Base-by-base conservation (phyloP, 2,888 invertebrate species). In the Pegoplata infirma region DNA sequence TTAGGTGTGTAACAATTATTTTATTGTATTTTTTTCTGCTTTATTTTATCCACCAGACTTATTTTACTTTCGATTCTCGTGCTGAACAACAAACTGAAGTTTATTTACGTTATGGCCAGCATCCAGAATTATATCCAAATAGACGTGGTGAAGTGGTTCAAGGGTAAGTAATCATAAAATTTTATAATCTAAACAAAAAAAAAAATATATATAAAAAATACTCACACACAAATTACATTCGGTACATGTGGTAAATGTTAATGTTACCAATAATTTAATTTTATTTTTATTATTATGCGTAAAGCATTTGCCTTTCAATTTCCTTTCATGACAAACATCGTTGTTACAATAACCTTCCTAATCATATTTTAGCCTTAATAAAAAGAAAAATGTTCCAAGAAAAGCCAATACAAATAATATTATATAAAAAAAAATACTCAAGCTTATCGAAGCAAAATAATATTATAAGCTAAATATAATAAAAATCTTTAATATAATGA, bases 1-100 rank as follows among this genome's bases (percentile, higher is more conserved):
- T 79, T 44, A 32, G 17, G 16, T 25, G 8, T 47, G 40, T 59
- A 66, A 46, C 32, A 16, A 58, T 53, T 49, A 28, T 78, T 75
- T 73, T 63, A 73, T 75, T 81, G 17, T 49, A 25, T 63, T 53
- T 64, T 59, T 46, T 51, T 55, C 46, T 47, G 32, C n/a, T n/a
- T n/a, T n/a, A 17, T 19, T 59, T 47, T 61, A 10, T 16, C 53
- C 28, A 84, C 44, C 85, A 95, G 90, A 94, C 94, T 53, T 95
- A 94, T 90, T 94, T 94, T 89, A 93, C 94, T 86, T 95, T 95
- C 89, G 94, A 95, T 88, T 94, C 94, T 82, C 93, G 96, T 82
- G 96, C 97, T 49, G 97, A 97, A 89, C 96, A 97, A 87, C 96
- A 96, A 90, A 94, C 95, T 85, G 96, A 97, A 89, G 96, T 97